Percentiles rank a stretch among this genome's conserved stretches.
These are phyloP conservation scores for Ornithoptera priamus DNA, from an alignment of 2,888 invertebrate species.

Conservation along the genomic window DNA sequence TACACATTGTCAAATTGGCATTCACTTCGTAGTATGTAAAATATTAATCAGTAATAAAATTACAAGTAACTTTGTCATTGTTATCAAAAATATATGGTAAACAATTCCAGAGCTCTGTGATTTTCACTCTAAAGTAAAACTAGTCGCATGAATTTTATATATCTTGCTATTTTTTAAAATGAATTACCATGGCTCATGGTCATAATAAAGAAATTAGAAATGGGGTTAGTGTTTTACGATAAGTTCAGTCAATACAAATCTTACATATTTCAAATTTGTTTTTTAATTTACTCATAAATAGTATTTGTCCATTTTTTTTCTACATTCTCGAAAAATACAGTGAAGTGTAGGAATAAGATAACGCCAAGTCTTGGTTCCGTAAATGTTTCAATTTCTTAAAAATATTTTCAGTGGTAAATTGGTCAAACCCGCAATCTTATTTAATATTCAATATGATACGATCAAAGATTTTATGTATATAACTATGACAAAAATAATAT, in stretches of 20 bases:
- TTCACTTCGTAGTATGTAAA: background rate
- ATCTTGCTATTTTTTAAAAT: background rate
- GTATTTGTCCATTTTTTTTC: background rate
- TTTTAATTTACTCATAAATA: background rate
- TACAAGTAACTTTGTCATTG: background rate
- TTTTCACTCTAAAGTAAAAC: background rate
- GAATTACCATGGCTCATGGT: constrained; percentile 2
- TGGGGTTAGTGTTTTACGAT: constrained; percentile 9
- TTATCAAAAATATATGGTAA: background rate
- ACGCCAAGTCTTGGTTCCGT: no score
- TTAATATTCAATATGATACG: background rate
- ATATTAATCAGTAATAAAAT: constrained; percentile 4
- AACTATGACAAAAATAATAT: constrained; percentile 3
- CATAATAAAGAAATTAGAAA: constrained; percentile 7
- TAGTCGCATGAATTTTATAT: background rate
- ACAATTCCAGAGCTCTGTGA: background rate
- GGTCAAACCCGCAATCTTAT: background rate
- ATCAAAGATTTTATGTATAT: background rate
- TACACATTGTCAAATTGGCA: constrained; percentile 14
- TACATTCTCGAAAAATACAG: background rate
- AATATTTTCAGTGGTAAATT: constrained; percentile 4
- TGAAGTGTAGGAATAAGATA: background rate
- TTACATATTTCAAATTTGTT: background rate
- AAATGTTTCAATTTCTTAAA: background rate
- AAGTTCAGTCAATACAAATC: background rate